Evolutionary conservation across 2,888 invertebrate genomes (phyloP), one percentile per base, ranked within the genome.

Genomic region (Deilephila porcellus): DNA sequence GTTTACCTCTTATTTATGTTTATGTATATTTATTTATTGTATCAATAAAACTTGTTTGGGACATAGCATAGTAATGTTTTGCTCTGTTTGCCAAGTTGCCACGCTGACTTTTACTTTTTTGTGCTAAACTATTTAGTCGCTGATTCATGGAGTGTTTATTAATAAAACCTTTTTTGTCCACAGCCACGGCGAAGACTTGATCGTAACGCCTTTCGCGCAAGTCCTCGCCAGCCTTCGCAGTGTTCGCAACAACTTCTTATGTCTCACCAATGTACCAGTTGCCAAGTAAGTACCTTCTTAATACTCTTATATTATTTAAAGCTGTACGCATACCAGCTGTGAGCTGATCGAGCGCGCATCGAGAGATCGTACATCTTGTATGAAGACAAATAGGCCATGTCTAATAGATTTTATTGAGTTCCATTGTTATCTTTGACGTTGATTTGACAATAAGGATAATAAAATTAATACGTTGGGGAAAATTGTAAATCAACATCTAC

Each of bases 131-230:
- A 67, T 67, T 64, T 20, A 52, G 52, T 45, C 45, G 45, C 67
- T 67, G 67, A 67, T 67, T 67, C 67, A 67, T 52, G 67, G 25
- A 45, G 20, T 34, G 37, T 63, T 67, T 67, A 67, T 67, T 67
- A 67, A 67, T 52, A 25, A 25, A 52, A 67, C 45, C 20, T 45
- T 75, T 83, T 85, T 93, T 93, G 91, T 91, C 79, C 86, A 83
- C 95, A 95, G 98, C 95, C 99, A 99, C 96, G 99, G 99, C 90
- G 99, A 99, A 96, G 99, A 99, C 95, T 97, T 99, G 95, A 99
- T 99, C 91, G 99, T 99, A 92, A 99, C 99, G 86, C 99, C 99
- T 86, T 99, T 99, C 96, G 99, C 99, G 94, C 99, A 99, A 96
- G 98, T 99, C 94, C 96, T 99, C 95, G 99, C 99, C 93, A 99